Base-by-base conservation (phyloP, 2,888 invertebrate species). In the Mantis religiosa region DNA sequence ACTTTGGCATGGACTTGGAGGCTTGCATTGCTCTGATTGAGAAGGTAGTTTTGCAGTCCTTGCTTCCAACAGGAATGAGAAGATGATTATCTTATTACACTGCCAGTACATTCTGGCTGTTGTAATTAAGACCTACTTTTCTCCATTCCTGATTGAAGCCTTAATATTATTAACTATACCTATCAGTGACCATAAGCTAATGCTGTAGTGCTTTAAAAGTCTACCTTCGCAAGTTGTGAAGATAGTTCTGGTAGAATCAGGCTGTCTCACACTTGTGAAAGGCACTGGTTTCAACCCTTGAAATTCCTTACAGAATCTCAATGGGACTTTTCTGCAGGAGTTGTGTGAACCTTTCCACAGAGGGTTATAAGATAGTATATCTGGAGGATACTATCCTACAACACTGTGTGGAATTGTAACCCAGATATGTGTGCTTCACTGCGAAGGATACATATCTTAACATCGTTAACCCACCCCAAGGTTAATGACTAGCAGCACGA, bases 21-120 rank as follows among this genome's bases (percentile, higher is more conserved):
- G 98, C 98, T 94, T 99, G 99, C 96, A 99, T 99, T 94, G 99
- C 99, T 94, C 96, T 99, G 92, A 98, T 99, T 94, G 98, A 98
- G 96, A 98, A 98, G 98, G 98, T 98, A 96, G 90, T 85, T 71
- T 88, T 47, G 88, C 88, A 28, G 89, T 87, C 85, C 83, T 71
- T 71, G 54, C 4, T 71, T 20, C 54, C 54, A 71, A 6, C 54
- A 71, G 54, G 54, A 71, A 71, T 20, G 54, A 3, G 54, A 71
- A 71, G 6, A 71, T 71, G 4, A 71, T 15, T 71, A 8, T 15
- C 54, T 71, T 15, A 71, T 41, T 71, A 71, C 20, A 71, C 54
- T 20, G 4, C 25, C 54, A 71, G 25, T 3, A 20, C 3, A 20
- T 6, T 25, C 54, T 71, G 54, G 25, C 4, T 25, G 20, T 0